Evolutionary conservation across 2,888 invertebrate species (phyloP), one percentile per base, ranked within the genome.

Genomic region (Caenorhabditis angaria): DNA sequence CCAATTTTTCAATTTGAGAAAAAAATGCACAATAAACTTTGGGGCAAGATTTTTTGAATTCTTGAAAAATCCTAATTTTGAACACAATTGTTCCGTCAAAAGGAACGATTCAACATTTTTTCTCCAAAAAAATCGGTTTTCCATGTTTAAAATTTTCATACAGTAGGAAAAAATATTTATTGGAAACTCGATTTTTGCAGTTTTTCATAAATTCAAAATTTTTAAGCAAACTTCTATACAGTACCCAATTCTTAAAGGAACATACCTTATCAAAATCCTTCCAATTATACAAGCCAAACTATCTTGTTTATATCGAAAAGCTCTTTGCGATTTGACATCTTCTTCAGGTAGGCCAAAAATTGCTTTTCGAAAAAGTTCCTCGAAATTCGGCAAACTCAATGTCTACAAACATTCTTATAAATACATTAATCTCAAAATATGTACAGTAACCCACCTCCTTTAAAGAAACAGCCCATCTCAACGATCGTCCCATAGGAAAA

Each of bases 281-380:
- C 87, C 84, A 18, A 83, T 72, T 22, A 86, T 63, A 63, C 81
- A 82, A 2, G 83, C 80, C 50, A 86, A 67, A 8, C 81, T 69
- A 74, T 87, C 87, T 35, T 87, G 83, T 27, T 72, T 74, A 76
- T 76, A 85, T 28, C 54, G 55, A 27, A 70, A 87, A 29, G 65
- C 51, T 57, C 75, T 61, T 47, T 84, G 80, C 20, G 81, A 68
- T 6, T 77, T 74, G 56, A 81, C 71, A 56, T 87, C 87, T 8
- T 78, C 82, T 50, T 74, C 59, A 18, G 81, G 63, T 6, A 83
- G 64, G 57, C 76, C 74, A 35, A 85, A 77, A 27, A 86, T 61
- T 1, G 85, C 82, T 55, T 63, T 62, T 50, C 84, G 77, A 67
- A 75, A 84, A 53, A 61, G 55, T n/a, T 65, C 58, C 65, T 85